A percentile compares a stretch with the other conserved stretches of the same genome.
These are phyloP conservation scores for Balearica regulorum DNA, from an alignment of 2,797 vertebrate genomes.

Conservation along the genomic window DNA sequence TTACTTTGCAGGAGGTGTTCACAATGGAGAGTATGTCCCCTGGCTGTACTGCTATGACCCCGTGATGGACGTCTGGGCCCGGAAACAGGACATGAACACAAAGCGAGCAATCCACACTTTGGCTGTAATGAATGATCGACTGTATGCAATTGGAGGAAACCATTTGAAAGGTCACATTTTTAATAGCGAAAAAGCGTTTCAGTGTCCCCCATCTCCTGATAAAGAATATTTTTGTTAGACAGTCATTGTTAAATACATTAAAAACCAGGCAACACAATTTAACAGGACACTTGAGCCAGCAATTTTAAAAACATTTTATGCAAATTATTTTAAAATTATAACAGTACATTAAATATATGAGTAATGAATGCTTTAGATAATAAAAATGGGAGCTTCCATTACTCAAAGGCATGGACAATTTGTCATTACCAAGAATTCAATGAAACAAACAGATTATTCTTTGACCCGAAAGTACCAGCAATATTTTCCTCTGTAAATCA, in stretches of 20 bases:
- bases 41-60: constrained; percentile 99
- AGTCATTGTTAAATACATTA: constrained; percentile 63
- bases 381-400: constrained; percentile 73
- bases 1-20: constrained; percentile 88
- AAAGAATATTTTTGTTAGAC: constrained; percentile 58
- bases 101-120: constrained; percentile 97
- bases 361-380: constrained; percentile 74
- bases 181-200: constrained; percentile 45
- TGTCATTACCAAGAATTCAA: constrained; percentile 69
- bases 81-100: constrained; percentile 99
- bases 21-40: constrained; percentile 97
- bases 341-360: constrained; percentile 75
- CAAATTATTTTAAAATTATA: constrained; percentile 75
- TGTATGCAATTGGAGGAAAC: constrained; percentile 98
- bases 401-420: constrained; percentile 72
- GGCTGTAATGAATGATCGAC: constrained; percentile 96
- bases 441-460: constrained; percentile 77
- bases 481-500: constrained; percentile 72
- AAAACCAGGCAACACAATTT: constrained; percentile 63
- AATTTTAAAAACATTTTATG: constrained; percentile 65
- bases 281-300: constrained; percentile 68
- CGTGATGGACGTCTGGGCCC: constrained; percentile 96
- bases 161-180: constrained; percentile 93
- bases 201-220: constrained; percentile 31
- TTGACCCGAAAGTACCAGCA: constrained; percentile 70